Conservation (phyloP, 2,888 invertebrate species). For the Dryococelus australis region DNA sequence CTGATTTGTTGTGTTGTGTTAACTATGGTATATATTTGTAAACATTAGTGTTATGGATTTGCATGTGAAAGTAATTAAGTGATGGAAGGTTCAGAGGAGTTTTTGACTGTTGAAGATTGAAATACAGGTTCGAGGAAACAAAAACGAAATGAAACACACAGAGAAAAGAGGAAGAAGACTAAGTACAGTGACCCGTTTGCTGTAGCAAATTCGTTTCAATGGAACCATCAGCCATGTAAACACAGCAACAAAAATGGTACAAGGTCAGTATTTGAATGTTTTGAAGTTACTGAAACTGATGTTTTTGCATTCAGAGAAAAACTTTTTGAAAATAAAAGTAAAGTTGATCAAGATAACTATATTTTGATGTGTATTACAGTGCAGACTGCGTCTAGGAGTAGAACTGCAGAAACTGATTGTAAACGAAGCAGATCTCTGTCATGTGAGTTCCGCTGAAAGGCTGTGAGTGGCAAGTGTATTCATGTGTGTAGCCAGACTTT, state of each 20-base stretch:
- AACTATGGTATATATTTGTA: not conserved
- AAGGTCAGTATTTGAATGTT: not conserved
- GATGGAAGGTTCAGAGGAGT: not conserved
- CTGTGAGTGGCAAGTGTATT: not conserved
- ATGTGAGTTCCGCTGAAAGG: not conserved
- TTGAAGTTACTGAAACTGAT: not conserved
- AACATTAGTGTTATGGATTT: not conserved
- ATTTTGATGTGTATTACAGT: not conserved
- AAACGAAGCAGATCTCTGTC: no score
- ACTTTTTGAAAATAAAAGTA: not conserved
- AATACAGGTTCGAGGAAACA: not conserved
- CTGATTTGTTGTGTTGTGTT: not conserved
- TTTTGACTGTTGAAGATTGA: not conserved
- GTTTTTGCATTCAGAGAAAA: not conserved
- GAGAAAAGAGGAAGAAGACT: not conserved
- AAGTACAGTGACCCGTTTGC: not conserved
- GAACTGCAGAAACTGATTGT: not conserved
- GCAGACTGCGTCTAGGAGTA: not conserved
- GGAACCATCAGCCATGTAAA: not conserved
- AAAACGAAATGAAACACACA: no score
- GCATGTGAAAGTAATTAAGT: not conserved
- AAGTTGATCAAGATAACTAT: not conserved
- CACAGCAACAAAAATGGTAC: not conserved
- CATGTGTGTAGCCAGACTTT: not conserved
- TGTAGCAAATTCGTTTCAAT: not conserved